Conservation (phyloP, 2,113 vertebrate genomes). For the Apistogramma diplotaenia region DNA sequence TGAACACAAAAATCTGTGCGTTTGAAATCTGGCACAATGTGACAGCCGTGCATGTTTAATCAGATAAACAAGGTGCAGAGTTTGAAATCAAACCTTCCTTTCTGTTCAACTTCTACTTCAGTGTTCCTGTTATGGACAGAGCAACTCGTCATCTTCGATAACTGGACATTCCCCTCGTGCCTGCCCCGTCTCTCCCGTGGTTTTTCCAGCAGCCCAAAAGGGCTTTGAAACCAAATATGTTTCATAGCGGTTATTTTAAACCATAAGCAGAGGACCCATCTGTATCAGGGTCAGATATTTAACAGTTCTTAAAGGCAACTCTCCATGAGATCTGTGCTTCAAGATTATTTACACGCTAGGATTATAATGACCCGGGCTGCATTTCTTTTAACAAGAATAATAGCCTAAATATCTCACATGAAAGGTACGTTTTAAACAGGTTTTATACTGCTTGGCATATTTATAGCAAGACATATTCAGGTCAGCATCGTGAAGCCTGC, state of each 20-base stretch:
- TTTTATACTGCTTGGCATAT: background rate
- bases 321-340: background rate
- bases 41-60: background rate
- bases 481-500: conserved; percentile 28
- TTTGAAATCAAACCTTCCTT: background rate
- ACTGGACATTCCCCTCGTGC: conserved; percentile 14
- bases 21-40: background rate
- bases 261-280: background rate
- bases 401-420: background rate
- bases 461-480: background rate
- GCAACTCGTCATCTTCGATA: conserved; percentile 12
- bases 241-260: conserved; percentile 22
- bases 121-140: background rate
- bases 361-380: background rate
- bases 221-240: background rate
- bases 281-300: background rate
- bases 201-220: background rate
- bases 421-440: background rate
- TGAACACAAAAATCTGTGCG: background rate
- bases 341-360: background rate
- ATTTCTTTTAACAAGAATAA: background rate
- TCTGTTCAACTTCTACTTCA: background rate
- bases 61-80: background rate
- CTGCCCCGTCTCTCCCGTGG: background rate
- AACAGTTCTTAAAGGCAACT: background rate